Conservation (phyloP, 1,140 invertebrate genomes). For the Babylonia areolata region DNA sequence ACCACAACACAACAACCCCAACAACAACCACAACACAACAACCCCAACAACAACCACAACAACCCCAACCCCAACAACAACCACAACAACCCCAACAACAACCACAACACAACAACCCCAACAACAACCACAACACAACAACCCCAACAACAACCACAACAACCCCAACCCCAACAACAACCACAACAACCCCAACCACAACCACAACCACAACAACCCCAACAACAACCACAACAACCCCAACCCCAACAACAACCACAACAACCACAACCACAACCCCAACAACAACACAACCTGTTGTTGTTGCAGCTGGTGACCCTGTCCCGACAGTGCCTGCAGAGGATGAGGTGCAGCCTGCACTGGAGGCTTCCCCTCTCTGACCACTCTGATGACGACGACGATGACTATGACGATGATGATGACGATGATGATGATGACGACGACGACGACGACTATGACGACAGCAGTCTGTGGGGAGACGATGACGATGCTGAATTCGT, state of each 20-base stretch:
- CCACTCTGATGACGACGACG: not conserved
- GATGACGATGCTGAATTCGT: not conserved
- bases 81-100: too few relatives aligned
- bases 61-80: too few relatives aligned
- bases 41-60: too few relatives aligned
- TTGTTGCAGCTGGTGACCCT: not conserved
- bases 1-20: too few relatives aligned
- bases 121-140: too few relatives aligned
- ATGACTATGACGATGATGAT: not conserved
- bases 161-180: too few relatives aligned
- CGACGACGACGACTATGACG: not conserved
- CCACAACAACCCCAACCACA: too few relatives aligned
- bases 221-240: not conserved
- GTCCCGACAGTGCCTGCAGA: not conserved
- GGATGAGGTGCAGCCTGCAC: not conserved
- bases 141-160: too few relatives aligned
- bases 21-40: too few relatives aligned
- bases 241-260: too few relatives aligned
- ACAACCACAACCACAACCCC: not conserved
- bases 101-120: too few relatives aligned
- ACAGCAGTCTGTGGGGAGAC: not conserved
- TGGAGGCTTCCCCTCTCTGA: not conserved
- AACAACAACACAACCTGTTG: not conserved
- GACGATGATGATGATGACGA: not conserved
- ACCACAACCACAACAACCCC: too few relatives aligned